Conservation (phyloP, 2,113 vertebrate species). For the Anolis sagrei region DNA sequence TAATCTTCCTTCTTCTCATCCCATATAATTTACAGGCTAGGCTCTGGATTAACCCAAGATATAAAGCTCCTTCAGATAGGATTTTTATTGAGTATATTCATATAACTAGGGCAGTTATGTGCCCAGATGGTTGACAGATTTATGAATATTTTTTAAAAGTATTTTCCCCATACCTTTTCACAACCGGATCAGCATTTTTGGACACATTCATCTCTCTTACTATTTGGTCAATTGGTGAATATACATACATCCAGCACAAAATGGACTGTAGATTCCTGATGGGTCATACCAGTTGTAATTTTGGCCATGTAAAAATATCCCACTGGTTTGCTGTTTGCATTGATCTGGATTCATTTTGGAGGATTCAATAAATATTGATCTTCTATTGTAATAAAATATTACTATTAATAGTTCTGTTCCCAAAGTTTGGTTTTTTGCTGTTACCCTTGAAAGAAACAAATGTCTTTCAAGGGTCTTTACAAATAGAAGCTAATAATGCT, state of each 20-base stretch:
- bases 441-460: constrained; percentile 50
- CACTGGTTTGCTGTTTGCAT: constrained; percentile 48
- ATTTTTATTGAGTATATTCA: neutral
- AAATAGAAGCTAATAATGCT: constrained; percentile 19
- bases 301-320: neutral
- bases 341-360: constrained; percentile 46
- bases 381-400: constrained; percentile 60
- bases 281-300: neutral
- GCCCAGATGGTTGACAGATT: neutral
- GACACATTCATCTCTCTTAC: neutral
- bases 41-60: constrained; percentile 26
- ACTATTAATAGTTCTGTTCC: neutral
- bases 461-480: constrained; percentile 47
- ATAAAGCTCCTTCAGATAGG: neutral
- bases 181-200: neutral
- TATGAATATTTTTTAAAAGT: neutral
- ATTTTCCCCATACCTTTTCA: neutral
- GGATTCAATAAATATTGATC: constrained; percentile 31
- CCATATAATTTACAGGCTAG: constrained; percentile 50
- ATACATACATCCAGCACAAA: neutral
- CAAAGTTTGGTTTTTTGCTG: constrained; percentile 52
- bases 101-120: neutral
- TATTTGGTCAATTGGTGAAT: constrained; percentile 4
- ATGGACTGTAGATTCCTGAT: neutral
- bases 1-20: constrained; percentile 39